Base-by-base conservation (phyloP, 2,888 invertebrate genomes). In the Hypsopygia costalis region DNA sequence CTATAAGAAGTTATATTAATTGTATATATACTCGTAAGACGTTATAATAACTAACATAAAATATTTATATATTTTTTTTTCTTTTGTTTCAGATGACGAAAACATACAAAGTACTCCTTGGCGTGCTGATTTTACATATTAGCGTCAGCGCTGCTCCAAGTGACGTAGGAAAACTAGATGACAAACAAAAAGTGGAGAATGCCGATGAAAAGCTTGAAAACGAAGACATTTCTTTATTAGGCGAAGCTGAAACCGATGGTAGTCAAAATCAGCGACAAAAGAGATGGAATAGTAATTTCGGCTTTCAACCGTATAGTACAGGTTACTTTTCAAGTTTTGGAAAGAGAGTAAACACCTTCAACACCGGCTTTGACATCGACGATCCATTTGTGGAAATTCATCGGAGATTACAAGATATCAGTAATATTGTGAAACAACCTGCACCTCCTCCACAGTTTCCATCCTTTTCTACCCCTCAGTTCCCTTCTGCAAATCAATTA, bases 11-110 rank as follows among this genome's bases (percentile, higher is more conserved):
- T n/a, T n/a, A n/a, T n/a, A n/a, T n/a, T n/a, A n/a, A n/a, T n/a
- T n/a, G n/a, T n/a, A n/a, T n/a, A n/a, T n/a, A n/a, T n/a, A n/a
- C n/a, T n/a, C n/a, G n/a, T n/a, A n/a, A n/a, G n/a, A n/a, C n/a
- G n/a, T n/a, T n/a, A n/a, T n/a, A n/a, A n/a, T n/a, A n/a, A n/a
- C n/a, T n/a, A n/a, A n/a, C n/a, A n/a, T n/a, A n/a, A n/a, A n/a
- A n/a, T n/a, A n/a, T n/a, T n/a, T n/a, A n/a, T n/a, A n/a, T n/a
- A n/a, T n/a, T n/a, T n/a, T 27, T 21, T 27, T 51, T 36, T 51
- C 41, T 49, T 52, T 33, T 35, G 46, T 86, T 85, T 40, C 85
- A 87, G 86, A 86, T 86, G 85, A 63, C 56, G 57, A 56, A 40
- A 44, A 27, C 60, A 35, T 46, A 50, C 11, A 49, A 53, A 16